Evolutionary conservation across 1,140 invertebrate species (phyloP).

Genomic region (Hypsibius dujardini): DNA sequence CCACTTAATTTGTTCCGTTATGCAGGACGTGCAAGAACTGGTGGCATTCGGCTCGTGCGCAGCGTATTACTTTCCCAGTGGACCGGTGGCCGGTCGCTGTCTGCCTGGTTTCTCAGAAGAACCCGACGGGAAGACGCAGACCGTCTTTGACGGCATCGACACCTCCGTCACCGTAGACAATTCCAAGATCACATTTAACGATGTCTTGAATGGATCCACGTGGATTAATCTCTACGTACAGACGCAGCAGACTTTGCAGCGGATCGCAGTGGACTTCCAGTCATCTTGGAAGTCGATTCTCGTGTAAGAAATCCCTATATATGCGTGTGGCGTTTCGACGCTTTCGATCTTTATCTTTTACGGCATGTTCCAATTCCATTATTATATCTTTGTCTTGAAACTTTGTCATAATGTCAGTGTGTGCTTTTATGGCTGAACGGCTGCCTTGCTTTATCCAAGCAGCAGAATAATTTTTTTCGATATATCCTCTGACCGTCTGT

Average conservation of each 20-base stretch:
- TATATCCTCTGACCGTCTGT: neutral
- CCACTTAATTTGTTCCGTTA: no score
- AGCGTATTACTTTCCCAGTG: slow-evolving; percentile 9
- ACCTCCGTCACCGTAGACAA: neutral
- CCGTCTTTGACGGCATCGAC: neutral
- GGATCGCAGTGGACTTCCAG: slow-evolving; percentile 56
- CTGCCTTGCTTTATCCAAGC: neutral
- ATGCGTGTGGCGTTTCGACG: neutral
- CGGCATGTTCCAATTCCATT: neutral
- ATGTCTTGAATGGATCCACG: slow-evolving; percentile 8
- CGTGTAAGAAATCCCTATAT: slow-evolving; percentile 32
- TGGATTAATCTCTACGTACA: neutral
- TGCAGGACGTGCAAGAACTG: neutral
- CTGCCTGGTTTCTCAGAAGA: neutral
- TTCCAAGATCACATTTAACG: neutral
- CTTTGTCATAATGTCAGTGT: no score
- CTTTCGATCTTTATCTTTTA: neutral
- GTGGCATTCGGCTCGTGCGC: slow-evolving; percentile 1
- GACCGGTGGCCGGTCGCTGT: neutral
- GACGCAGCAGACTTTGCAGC: slow-evolving; percentile 29
- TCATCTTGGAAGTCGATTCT: slow-evolving; percentile 50
- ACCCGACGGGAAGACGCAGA: neutral
- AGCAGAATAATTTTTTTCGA: neutral
- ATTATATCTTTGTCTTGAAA: no score
- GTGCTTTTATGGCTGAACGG: no score